These are phyloP conservation scores for Caranx melampygus DNA, from an alignment of 2,113 vertebrate genomes.

Conservation along the genomic window DNA sequence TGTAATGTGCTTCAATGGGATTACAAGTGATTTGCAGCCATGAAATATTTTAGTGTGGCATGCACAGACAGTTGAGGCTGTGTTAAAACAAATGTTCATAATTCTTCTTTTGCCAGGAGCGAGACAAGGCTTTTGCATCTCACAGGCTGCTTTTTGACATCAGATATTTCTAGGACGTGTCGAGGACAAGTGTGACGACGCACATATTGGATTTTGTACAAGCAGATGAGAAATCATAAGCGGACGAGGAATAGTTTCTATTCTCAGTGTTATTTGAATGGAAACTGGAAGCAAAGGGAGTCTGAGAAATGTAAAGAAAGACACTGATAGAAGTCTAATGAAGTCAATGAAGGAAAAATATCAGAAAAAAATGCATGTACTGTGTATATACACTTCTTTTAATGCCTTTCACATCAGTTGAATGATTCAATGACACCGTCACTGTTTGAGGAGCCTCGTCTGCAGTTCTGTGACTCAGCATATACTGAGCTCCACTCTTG, in stretches of 20 bases:
- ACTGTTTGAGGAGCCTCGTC: neutral
- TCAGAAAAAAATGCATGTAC: too few species aligned
- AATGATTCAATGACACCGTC: too few species aligned
- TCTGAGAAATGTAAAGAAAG: neutral
- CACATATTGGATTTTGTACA: neutral
- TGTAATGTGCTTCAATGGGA: constrained; percentile 58
- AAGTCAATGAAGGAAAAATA: too few species aligned
- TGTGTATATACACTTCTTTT: too few species aligned
- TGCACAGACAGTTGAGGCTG: constrained; percentile 30
- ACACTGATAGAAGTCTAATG: too few species aligned
- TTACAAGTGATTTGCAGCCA: constrained; percentile 68
- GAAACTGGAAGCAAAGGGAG: neutral
- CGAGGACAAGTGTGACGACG: constrained; percentile 14
- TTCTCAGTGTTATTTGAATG: neutral
- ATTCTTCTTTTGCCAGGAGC: constrained; percentile 44
- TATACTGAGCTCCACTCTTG: neutral
- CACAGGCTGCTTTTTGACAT: constrained; percentile 31
- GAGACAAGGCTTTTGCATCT: constrained; percentile 41
- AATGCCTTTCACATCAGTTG: too few species aligned
- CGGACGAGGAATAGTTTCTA: neutral
- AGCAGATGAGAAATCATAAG: neutral
- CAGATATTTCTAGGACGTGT: constrained; percentile 19
- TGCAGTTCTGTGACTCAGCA: neutral
- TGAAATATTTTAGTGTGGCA: constrained; percentile 52
- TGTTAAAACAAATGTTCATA: constrained; percentile 58